Evolutionary conservation across 2,888 invertebrate species (phyloP).

Genomic region (Yponomeuta malinellus): DNA sequence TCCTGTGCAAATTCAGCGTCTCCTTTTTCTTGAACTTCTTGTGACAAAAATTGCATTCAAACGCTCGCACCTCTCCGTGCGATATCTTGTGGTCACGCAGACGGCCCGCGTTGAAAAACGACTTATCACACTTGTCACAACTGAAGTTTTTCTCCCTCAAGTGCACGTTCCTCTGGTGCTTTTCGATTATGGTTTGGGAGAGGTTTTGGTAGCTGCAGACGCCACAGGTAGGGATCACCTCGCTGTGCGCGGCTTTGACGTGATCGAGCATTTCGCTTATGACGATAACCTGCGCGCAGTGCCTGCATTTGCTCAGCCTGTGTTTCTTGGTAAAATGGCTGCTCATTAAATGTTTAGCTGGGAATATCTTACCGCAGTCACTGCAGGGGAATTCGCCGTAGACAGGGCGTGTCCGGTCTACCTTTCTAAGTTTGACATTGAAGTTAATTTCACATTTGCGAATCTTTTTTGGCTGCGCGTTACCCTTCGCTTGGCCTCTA

Average conservation of each 20-base stretch:
- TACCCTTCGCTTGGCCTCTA: too few relatives aligned
- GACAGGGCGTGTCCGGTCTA: not conserved
- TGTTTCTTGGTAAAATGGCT: not conserved
- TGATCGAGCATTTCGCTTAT: slow-evolving; percentile 12
- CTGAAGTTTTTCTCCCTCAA: slow-evolving; percentile 17
- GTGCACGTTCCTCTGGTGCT: slow-evolving; percentile 21
- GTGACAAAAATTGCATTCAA: slow-evolving; percentile 19
- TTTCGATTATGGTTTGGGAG: not conserved
- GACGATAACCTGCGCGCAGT: slow-evolving; percentile 17
- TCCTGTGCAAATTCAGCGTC: slow-evolving; percentile 17
- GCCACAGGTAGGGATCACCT: slow-evolving; percentile 23
- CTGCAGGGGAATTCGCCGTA: not conserved
- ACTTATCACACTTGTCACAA: slow-evolving; percentile 13
- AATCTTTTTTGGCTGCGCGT: too few relatives aligned
- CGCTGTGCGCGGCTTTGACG: slow-evolving; percentile 22
- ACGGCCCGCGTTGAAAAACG: not conserved
- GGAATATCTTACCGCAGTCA: not conserved
- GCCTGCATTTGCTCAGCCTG: slow-evolving; percentile 16
- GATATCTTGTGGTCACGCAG: slow-evolving; percentile 15
- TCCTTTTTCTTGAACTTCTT: slow-evolving; percentile 17
- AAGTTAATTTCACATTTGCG: too few relatives aligned
- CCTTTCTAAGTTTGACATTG: too few relatives aligned
- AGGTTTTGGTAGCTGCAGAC: slow-evolving; percentile 22
- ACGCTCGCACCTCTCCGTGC: slow-evolving; percentile 16
- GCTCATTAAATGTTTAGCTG: not conserved